Evolutionary conservation across 2,888 invertebrate species (phyloP).

Genomic region (Poecilobothrus nobilitatus): DNA sequence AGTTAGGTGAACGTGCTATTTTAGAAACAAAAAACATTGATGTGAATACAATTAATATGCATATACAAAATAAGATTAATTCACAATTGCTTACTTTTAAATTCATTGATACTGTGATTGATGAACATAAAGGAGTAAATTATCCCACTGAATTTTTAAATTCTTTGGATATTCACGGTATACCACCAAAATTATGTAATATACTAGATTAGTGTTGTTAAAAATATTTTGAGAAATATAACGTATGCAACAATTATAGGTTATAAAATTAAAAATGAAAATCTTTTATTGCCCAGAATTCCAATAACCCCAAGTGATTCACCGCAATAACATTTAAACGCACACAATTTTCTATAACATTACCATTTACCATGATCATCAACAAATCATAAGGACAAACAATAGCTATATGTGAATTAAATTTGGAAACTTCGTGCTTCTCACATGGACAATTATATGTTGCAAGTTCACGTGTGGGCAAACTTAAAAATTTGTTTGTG

Average conservation of each 20-base stretch:
- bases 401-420: no score
- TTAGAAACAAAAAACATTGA: constrained; percentile 20
- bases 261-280: neutral
- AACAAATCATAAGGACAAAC: no score
- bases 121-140: no score
- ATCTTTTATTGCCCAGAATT: neutral
- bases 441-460: constrained; percentile 3
- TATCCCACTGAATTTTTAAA: constrained; percentile 17
- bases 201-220: neutral
- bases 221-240: neutral
- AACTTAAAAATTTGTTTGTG: neutral
- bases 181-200: constrained; percentile 8
- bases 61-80: constrained; percentile 16
- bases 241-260: neutral
- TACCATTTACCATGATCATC: no score
- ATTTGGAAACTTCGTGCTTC: neutral
- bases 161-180: neutral
- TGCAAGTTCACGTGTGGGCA: neutral
- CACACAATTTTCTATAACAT: no score
- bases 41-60: constrained; percentile 16
- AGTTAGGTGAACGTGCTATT: constrained; percentile 26
- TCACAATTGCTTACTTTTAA: constrained; percentile 15
- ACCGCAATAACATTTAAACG: no score
- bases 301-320: no score
- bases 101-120: neutral